Conservation (phyloP, 1,140 invertebrate genomes). For the Nasonia giraulti region DNA sequence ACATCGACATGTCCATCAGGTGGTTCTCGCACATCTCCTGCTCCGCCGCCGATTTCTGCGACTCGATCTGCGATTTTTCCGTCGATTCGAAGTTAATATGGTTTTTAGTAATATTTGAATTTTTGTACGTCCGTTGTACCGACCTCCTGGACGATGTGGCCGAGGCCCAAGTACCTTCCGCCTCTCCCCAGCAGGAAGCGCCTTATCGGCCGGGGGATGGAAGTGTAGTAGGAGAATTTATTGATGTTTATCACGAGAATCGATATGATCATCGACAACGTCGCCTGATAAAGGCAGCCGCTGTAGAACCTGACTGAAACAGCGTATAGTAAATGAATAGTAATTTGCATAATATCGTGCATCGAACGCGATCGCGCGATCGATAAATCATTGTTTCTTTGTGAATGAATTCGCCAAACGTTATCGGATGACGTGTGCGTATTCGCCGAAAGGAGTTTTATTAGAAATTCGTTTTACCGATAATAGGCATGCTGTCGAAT, state of each 20-base stretch:
- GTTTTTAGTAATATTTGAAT: neutral
- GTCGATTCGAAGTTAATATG: neutral
- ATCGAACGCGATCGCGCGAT: neutral
- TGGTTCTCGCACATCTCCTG: slow-evolving; percentile 71
- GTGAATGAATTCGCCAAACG: neutral
- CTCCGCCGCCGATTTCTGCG: slow-evolving; percentile 56
- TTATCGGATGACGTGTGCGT: too few relatives aligned
- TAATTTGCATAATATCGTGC: neutral
- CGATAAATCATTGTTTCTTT: neutral
- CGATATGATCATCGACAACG: slow-evolving; percentile 78
- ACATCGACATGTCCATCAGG: slow-evolving; percentile 56
- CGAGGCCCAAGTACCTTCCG: slow-evolving; percentile 74
- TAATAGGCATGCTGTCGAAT: slow-evolving; percentile 78
- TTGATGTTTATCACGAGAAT: slow-evolving; percentile 78
- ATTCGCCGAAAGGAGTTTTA: too few relatives aligned
- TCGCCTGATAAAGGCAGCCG: slow-evolving; percentile 76
- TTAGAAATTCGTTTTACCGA: slow-evolving; percentile 73
- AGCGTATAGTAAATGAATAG: slow-evolving; percentile 39
- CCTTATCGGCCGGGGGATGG: slow-evolving; percentile 76
- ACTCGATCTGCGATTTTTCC: slow-evolving; percentile 59
- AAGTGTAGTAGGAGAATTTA: slow-evolving; percentile 70
- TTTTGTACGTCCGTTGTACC: neutral
- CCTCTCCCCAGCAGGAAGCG: slow-evolving; percentile 74
- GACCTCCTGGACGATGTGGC: slow-evolving; percentile 63
- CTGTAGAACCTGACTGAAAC: slow-evolving; percentile 77